Percentiles rank a stretch among this genome's conserved stretches.
Conservation (phyloP, 2,888 invertebrate genomes). For the Eulithis testata region DNA sequence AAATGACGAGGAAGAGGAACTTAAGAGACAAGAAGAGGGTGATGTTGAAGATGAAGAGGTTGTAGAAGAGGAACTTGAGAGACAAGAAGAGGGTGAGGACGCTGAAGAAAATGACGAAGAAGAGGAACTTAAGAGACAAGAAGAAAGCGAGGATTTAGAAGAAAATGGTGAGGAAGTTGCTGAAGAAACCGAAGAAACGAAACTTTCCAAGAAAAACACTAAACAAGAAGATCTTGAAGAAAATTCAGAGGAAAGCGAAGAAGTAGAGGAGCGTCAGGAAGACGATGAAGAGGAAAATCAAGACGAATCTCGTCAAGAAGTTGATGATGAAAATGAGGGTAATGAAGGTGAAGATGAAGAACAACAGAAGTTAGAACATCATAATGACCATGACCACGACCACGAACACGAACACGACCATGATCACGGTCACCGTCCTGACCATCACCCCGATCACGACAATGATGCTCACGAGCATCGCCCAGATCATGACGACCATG, state of each 20-base stretch:
- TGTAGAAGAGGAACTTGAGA: too few species aligned
- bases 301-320: constrained; percentile 16
- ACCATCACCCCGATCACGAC: constrained; percentile 5
- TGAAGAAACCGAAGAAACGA: constrained; percentile 19
- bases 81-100: constrained; percentile 19
- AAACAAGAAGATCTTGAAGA: constrained; percentile 19
- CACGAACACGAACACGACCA: constrained; percentile 14
- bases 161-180: constrained; percentile 27
- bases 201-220: constrained; percentile 13
- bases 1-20: constrained; percentile 8
- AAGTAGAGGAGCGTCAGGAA: not conserved
- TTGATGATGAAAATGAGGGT: constrained; percentile 6
- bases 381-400: not conserved
- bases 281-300: too few species aligned
- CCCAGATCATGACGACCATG: constrained; percentile 6
- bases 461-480: constrained; percentile 13
- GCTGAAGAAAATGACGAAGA: not conserved
- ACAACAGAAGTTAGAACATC: too few species aligned
- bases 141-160: constrained; percentile 22
- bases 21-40: constrained; percentile 19
- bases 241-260: constrained; percentile 16
- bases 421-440: not conserved
- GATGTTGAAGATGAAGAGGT: constrained; percentile 27
- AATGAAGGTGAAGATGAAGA: constrained; percentile 18
- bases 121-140: constrained; percentile 20